Evolutionary conservation across 1,140 invertebrate genomes (phyloP).

Genomic region (Temnothorax longispinosus): DNA sequence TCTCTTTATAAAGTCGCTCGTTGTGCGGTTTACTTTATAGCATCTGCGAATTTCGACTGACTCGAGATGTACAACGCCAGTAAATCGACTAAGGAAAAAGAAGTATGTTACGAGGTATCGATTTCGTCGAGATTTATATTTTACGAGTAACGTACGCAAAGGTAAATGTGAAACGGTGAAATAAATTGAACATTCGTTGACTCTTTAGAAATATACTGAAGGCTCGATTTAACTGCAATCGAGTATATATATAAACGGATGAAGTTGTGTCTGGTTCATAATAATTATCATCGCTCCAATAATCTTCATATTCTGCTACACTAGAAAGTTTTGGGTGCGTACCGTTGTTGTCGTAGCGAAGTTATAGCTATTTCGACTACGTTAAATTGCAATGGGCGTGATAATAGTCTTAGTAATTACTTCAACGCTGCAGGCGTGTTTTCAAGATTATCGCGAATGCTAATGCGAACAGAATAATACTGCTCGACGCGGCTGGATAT

Average conservation of each 20-base stretch:
- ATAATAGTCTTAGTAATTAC: slow-evolving; percentile 50
- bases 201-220: not conserved
- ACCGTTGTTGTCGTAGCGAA: slow-evolving; percentile 2
- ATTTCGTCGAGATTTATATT: slow-evolving; percentile 31
- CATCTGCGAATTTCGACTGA: not conserved
- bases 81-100: not conserved
- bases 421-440: slow-evolving; percentile 17
- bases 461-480: slow-evolving; percentile 48
- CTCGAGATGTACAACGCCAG: slow-evolving; percentile 8
- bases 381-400: slow-evolving; percentile 37
- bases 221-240: slow-evolving; percentile 20
- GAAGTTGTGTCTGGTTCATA: slow-evolving; percentile 39
- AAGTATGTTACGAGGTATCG: not conserved
- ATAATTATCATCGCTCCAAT: slow-evolving; percentile 54
- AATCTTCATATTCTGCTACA: slow-evolving; percentile 22
- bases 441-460: slow-evolving; percentile 31
- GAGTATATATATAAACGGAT: slow-evolving; percentile 5
- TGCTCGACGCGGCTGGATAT: not conserved
- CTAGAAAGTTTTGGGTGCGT: slow-evolving; percentile 44
- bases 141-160: not conserved
- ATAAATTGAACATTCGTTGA: not conserved
- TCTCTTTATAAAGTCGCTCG: not conserved
- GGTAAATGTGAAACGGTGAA: not conserved
- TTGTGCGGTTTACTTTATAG: slow-evolving; percentile 26
- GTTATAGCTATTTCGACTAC: slow-evolving; percentile 27